These are phyloP conservation scores for Nyctereutes procyonoides DNA, from an alignment of 2,113 vertebrate genomes.

Conservation along the genomic window DNA sequence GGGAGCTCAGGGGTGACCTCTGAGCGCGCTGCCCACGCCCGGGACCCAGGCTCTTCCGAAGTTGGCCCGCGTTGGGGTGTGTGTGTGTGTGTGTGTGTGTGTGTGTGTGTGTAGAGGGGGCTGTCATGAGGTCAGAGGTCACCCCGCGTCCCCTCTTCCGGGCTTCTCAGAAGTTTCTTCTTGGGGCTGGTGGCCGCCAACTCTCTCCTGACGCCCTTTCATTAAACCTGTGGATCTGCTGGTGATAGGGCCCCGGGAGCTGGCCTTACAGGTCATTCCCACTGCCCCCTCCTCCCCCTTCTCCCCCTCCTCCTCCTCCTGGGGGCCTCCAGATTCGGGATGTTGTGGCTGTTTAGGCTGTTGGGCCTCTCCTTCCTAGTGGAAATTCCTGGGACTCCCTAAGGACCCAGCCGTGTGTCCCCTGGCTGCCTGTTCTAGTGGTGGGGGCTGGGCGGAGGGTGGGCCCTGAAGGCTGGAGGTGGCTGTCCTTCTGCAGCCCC, in stretches of 20 bases:
- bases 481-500: too few relatives aligned
- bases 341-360: not conserved
- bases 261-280: not conserved
- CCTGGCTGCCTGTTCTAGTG: accelerated
- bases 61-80: not conserved
- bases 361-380: not conserved
- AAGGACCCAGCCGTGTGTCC: not conserved
- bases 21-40: not conserved
- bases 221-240: not conserved
- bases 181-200: not conserved
- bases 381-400: not conserved
- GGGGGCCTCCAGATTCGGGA: not conserved
- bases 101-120: not conserved
- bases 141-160: too few relatives aligned
- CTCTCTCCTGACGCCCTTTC: not conserved
- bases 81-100: not conserved
- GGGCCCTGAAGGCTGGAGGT: not conserved
- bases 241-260: not conserved
- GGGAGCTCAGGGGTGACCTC: not conserved
- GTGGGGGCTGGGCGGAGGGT: accelerated
- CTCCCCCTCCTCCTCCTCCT: accelerated
- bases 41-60: accelerated
- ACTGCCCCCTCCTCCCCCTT: not conserved
- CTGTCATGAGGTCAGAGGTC: not conserved
- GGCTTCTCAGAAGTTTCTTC: not conserved